phyloP scores from a whole-genome alignment of 2,888 invertebrate genomes.

The Frankliniella fusca region DNA sequence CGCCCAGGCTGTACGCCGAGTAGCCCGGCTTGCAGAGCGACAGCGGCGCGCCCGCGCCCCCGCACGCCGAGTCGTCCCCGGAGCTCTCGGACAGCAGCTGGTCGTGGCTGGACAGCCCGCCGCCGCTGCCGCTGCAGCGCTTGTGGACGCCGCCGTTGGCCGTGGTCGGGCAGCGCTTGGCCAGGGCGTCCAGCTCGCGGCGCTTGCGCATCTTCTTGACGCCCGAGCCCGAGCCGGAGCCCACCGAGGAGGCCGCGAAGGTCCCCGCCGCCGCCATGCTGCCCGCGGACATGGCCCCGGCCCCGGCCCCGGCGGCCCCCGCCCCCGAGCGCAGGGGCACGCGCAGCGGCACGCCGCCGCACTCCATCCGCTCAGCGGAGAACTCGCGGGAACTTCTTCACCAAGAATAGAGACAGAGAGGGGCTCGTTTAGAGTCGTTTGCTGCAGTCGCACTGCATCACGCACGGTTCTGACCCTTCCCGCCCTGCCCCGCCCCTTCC shows the following conservation, averaged over 20 bases:
- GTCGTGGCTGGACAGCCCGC: conserved; percentile 11
- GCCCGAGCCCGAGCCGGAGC: conserved; percentile 41
- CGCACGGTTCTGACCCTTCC: too few relatives aligned
- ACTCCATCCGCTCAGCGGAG: background rate
- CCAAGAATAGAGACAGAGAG: background rate
- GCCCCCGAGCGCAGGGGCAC: background rate
- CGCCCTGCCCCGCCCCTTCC: too few relatives aligned
- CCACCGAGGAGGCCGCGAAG: background rate
- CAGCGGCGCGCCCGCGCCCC: background rate
- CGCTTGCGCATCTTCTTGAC: conserved; percentile 73
- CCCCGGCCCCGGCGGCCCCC: background rate
- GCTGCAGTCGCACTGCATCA: too few relatives aligned
- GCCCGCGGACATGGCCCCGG: background rate
- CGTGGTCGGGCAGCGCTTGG: background rate
- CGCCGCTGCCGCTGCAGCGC: background rate
- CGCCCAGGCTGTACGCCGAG: background rate
- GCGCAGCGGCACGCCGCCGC: background rate
- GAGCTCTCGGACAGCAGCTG: conserved; percentile 16
- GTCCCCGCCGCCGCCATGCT: background rate
- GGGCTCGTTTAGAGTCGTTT: too few relatives aligned
- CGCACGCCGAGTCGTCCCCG: conserved; percentile 10
- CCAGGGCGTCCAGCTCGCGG: conserved; percentile 67
- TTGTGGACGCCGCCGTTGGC: background rate
- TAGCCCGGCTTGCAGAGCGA: conserved; percentile 7
- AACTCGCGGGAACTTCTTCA: background rate